Evolutionary conservation across 2,797 vertebrate species (phyloP), one percentile per base, ranked within the genome.

Genomic region (Alfaro cultratus): DNA sequence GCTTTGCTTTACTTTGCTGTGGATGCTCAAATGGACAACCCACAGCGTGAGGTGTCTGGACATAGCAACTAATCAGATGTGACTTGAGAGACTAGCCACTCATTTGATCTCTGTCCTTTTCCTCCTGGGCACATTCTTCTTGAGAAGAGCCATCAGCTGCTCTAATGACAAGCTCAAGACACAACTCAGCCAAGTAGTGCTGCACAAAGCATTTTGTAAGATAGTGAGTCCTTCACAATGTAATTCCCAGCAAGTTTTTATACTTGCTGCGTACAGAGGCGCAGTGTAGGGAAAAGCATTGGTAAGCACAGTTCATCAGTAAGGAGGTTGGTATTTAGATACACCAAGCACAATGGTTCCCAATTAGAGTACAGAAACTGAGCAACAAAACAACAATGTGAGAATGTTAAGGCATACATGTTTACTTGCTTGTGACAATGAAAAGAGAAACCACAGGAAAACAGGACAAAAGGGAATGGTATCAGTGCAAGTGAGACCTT

Each of bases 21-120:
- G 47, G 74, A 60, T 68, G 67, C 74, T 4, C 53, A 84, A 81
- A 88, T 80, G 87, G 85, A 91, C 89, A 76, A 15, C 75, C 77
- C 70, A 73, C 47, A 74, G 75, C 73, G 73, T 73, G 80, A 86
- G 81, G 85, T 75, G 57, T 87, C 80, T 84, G 89, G 79, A 87
- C 78, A 75, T 74, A 77, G 67, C n/a, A 2, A 78, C 87, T 91
- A 90, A 93, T 90, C 87, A 85, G 81, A 86, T 83, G 67, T 76
- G 89, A 93, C 88, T 88, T 78, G 78, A 78, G 75, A 87, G 79
- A 87, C 84, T 43, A 74, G 86, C 74, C 76, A 88, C 83, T 81
- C 83, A 84, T 94, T 92, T 90, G 84, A 93, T 95, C 91, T 87
- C 86, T 85, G 89, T 90, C 80, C 80, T 77, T 79, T 85, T 74